A percentile compares a stretch with the other conserved stretches of the same genome.
Evolutionary conservation across 2,113 vertebrate genomes (phyloP).

Genomic region (Vidua macroura): DNA sequence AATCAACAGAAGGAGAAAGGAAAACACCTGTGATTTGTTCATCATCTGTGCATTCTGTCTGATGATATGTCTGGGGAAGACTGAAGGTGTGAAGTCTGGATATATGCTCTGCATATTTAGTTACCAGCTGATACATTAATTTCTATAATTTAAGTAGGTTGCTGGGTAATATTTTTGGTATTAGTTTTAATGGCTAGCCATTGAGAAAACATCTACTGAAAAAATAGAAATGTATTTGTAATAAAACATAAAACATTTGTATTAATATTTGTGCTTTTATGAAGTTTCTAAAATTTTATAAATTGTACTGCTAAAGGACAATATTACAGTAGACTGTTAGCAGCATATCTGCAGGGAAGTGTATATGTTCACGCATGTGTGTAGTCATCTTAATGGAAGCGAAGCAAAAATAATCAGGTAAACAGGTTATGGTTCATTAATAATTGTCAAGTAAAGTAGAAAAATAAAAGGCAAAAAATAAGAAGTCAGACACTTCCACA

Average conservation of each 20-base stretch:
- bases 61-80: background rate
- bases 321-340: background rate
- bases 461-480: background rate
- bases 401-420: constrained; percentile 35
- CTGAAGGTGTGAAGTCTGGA: background rate
- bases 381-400: background rate
- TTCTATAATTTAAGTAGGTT: background rate
- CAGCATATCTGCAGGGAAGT: background rate
- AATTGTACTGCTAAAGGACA: background rate
- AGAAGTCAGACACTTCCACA: background rate
- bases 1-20: background rate
- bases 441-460: constrained; percentile 3
- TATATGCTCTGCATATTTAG: background rate
- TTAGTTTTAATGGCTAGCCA: background rate
- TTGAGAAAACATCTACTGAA: background rate
- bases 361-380: background rate
- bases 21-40: background rate
- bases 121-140: background rate
- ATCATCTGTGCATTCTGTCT: background rate
- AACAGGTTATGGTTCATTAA: constrained; percentile 18
- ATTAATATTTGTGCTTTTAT: background rate
- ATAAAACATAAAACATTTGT: background rate
- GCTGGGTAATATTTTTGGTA: background rate
- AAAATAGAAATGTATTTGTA: background rate
- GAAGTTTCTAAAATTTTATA: background rate